Conservation (phyloP, 2,888 invertebrate genomes). For the Epiblema foenella region DNA sequence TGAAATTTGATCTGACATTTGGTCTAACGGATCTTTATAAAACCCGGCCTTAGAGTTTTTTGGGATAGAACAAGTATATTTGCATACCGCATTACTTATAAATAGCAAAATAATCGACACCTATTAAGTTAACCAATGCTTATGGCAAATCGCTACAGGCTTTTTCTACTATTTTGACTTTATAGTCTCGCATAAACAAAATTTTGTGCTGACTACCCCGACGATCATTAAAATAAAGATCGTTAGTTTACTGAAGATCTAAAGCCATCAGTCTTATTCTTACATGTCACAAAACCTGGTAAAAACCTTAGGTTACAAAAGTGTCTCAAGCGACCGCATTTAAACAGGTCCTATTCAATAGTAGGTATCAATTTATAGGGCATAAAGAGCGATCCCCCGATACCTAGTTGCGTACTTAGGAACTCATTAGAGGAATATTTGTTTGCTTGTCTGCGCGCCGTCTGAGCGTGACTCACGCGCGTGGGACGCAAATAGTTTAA, state of each 20-base stretch:
- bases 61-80: too few species aligned
- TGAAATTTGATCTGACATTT: too few species aligned
- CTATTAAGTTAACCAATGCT: not conserved
- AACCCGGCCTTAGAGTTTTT: too few species aligned
- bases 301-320: not conserved
- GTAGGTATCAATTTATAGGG: too few species aligned
- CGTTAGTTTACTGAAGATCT: not conserved
- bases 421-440: constrained; percentile 53
- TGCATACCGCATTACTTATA: too few species aligned
- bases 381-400: constrained; percentile 35
- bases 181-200: too few species aligned
- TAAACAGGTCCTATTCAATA: too few species aligned
- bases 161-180: not conserved
- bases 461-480: constrained; percentile 73
- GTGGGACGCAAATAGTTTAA: constrained; percentile 61
- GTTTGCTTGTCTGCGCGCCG: constrained; percentile 69
- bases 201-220: not conserved
- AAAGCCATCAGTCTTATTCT: not conserved
- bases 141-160: not conserved
- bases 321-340: not conserved
- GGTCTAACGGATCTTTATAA: too few species aligned
- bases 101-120: too few species aligned
- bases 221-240: not conserved
- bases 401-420: constrained; percentile 46
- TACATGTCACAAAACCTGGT: not conserved